Conservation (phyloP, 1,140 invertebrate genomes). For the Helicoverpa armigera region DNA sequence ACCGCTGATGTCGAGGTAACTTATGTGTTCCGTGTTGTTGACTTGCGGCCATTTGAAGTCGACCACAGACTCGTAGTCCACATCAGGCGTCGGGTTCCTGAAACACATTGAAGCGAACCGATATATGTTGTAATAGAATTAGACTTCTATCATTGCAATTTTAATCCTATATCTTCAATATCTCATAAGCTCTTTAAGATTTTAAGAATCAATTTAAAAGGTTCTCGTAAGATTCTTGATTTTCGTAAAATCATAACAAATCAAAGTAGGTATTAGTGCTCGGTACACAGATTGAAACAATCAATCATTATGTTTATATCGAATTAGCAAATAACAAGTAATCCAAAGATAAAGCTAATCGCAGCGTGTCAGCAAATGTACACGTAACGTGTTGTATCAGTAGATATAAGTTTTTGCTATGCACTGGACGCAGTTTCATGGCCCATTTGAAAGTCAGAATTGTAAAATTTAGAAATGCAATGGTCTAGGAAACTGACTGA, state of each 20-base stretch:
- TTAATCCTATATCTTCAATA: too few species aligned
- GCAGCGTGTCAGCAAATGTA: neutral
- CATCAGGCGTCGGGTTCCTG: constrained; percentile 87
- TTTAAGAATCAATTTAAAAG: too few species aligned
- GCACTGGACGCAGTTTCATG: too few species aligned
- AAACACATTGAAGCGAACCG: constrained; percentile 45
- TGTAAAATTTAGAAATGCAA: too few species aligned
- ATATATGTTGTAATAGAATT: neutral
- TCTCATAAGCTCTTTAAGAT: too few species aligned
- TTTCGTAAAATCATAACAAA: neutral
- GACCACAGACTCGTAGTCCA: constrained; percentile 81
- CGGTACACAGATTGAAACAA: constrained; percentile 18
- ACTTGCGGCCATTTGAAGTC: constrained; percentile 87
- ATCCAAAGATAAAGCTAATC: constrained; percentile 1
- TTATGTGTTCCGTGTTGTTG: constrained; percentile 82
- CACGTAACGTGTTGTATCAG: too few species aligned
- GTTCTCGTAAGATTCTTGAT: neutral
- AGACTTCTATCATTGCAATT: too few species aligned
- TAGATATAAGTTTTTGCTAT: neutral
- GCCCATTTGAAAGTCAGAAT: too few species aligned
- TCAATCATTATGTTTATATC: constrained; percentile 4
- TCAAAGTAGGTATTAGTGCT: neutral
- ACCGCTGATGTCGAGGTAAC: constrained; percentile 87
- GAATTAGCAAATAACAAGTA: neutral
- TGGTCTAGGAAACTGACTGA: too few species aligned